Evolutionary conservation across 2,797 vertebrate genomes (phyloP).

Genomic region (Falco cherrug): DNA sequence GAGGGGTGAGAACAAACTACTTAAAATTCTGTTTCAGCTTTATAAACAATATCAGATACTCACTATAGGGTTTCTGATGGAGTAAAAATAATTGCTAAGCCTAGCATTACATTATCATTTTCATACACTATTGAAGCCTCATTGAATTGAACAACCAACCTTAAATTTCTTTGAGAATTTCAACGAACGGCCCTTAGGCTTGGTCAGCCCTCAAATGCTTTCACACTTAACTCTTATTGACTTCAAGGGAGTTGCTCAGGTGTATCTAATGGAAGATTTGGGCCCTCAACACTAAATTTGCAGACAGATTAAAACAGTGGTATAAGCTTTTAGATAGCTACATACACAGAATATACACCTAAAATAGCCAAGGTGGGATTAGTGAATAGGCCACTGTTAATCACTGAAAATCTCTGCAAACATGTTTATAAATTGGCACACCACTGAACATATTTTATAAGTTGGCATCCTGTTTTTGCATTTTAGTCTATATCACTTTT

Average conservation of each 20-base stretch:
- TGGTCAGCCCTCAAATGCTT: neutral
- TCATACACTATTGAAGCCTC: fast-evolving
- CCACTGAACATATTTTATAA: neutral
- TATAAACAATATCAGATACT: neutral
- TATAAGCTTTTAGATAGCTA: neutral
- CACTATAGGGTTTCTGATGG: neutral
- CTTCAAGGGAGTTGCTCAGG: neutral
- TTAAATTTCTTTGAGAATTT: neutral
- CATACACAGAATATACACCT: neutral
- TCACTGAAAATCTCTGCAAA: neutral
- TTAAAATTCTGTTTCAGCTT: neutral
- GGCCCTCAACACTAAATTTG: neutral
- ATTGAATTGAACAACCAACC: neutral
- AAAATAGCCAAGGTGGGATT: neutral
- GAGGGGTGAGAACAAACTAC: neutral
- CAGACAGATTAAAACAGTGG: neutral
- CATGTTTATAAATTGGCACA: neutral
- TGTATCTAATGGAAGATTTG: neutral
- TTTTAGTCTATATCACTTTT: neutral
- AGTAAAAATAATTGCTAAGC: neutral
- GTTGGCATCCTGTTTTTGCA: neutral
- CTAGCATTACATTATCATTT: neutral
- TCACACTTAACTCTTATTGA: neutral
- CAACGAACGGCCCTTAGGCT: neutral
- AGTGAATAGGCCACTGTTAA: neutral